These are phyloP conservation scores for Galerucella pusilla DNA, from an alignment of 2,888 invertebrate species.

Conservation along the genomic window DNA sequence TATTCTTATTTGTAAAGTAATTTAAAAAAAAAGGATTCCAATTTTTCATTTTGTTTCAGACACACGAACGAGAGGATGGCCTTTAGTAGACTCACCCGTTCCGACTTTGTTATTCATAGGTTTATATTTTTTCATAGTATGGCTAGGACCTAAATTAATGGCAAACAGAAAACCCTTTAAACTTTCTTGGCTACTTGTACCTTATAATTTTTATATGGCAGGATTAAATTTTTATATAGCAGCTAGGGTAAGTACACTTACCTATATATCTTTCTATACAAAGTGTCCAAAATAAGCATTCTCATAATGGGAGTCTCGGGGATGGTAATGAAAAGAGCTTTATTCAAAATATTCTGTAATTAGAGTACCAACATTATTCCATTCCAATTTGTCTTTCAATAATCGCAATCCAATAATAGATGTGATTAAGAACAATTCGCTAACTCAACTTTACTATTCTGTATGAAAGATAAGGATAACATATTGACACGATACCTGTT, in stretches of 20 bases:
- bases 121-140: constrained; percentile 81
- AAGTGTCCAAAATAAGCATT: background rate
- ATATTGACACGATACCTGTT: no score
- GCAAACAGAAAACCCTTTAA: constrained; percentile 79
- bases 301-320: no score
- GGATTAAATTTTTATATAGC: constrained; percentile 86
- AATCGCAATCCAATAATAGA: no score
- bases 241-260: constrained; percentile 70
- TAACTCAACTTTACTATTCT: no score
- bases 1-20: no score
- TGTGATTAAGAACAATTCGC: no score
- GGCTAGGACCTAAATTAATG: constrained; percentile 86
- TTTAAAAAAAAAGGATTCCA: no score
- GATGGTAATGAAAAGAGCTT: no score
- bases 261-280: background rate
- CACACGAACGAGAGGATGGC: constrained; percentile 85
- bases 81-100: constrained; percentile 82
- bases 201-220: constrained; percentile 89
- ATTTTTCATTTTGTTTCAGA: constrained; percentile 68
- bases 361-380: no score
- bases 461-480: no score
- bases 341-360: no score
- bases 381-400: no score
- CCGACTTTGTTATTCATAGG: constrained; percentile 78
- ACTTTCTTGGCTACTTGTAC: constrained; percentile 79